A percentile compares a stretch with the other conserved stretches of the same genome.
Evolutionary conservation across 2,888 invertebrate genomes (phyloP).

Genomic region (Aphelenchoides bicaudatus): DNA sequence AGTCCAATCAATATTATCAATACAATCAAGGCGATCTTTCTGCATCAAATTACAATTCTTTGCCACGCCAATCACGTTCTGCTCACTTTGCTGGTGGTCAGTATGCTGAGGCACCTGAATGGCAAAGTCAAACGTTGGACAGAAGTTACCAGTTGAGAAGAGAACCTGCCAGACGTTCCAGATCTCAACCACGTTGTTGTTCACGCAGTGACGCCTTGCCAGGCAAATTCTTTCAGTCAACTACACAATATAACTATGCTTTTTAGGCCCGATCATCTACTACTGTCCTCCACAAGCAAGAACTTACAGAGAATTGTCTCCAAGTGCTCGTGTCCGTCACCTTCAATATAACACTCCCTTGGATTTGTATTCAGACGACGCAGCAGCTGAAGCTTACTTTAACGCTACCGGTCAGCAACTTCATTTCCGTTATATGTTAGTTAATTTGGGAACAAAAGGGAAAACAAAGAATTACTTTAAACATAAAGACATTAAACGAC

Average conservation of each 20-base stretch:
- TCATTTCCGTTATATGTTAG: constrained; percentile 17
- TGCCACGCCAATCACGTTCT: too few relatives aligned
- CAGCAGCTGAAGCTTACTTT: constrained; percentile 51
- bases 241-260: constrained; percentile 11
- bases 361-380: constrained; percentile 50
- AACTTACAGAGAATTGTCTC: constrained; percentile 46
- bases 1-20: too few relatives aligned
- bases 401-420: constrained; percentile 46
- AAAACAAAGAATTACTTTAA: constrained; percentile 1
- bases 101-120: too few relatives aligned
- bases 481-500: too few relatives aligned
- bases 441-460: constrained; percentile 1
- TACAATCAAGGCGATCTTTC: too few relatives aligned
- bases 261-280: constrained; percentile 23
- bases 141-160: too few relatives aligned
- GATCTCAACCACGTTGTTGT: too few relatives aligned
- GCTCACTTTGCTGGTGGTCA: too few relatives aligned
- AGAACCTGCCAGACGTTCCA: too few relatives aligned
- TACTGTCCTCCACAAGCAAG: constrained; percentile 30
- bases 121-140: too few relatives aligned
- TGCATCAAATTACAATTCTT: too few relatives aligned
- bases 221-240: background rate
- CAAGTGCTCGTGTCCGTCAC: constrained; percentile 38
- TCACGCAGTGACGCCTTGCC: too few relatives aligned
- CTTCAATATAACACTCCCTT: constrained; percentile 59